Evolutionary conservation across 2,888 invertebrate genomes (phyloP).

Genomic region (Alsophila aescularia): DNA sequence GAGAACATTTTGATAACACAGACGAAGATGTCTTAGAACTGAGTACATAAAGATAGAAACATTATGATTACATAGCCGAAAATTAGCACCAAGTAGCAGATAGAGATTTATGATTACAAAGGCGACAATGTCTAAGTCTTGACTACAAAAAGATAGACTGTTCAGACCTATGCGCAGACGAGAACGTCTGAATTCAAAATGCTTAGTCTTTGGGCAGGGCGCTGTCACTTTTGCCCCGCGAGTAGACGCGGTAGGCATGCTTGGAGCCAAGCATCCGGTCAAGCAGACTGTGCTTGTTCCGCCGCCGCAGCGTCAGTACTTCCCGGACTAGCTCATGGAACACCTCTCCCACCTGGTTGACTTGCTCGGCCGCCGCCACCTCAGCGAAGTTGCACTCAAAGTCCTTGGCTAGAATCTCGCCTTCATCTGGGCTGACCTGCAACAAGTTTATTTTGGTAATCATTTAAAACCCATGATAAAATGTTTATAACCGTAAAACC

Average conservation of each 20-base stretch:
- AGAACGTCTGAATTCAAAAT: neutral
- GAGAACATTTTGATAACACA: too few relatives aligned
- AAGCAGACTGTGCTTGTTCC: constrained; percentile 93
- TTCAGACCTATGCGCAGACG: neutral
- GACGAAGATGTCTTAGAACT: too few relatives aligned
- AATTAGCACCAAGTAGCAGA: too few relatives aligned
- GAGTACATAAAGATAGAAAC: too few relatives aligned
- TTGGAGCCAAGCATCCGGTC: constrained; percentile 93
- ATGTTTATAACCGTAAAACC: too few relatives aligned
- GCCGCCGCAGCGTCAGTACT: constrained; percentile 90
- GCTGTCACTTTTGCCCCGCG: constrained; percentile 94
- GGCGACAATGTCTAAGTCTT: neutral
- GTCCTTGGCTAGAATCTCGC: constrained; percentile 94
- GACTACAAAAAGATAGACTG: neutral
- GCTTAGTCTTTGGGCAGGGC: constrained; percentile 92
- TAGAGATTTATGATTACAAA: too few relatives aligned
- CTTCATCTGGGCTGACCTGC: constrained; percentile 92
- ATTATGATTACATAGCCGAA: neutral
- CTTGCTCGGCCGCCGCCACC: constrained; percentile 95
- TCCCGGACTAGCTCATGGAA: constrained; percentile 94
- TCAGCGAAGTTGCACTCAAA: constrained; percentile 95
- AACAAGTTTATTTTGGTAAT: constrained; percentile 12
- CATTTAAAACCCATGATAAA: too few relatives aligned
- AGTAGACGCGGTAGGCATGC: constrained; percentile 89
- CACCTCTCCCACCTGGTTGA: constrained; percentile 92